Evolutionary conservation across 2,888 invertebrate genomes (phyloP).

Genomic region (Oscheius onirici): DNA sequence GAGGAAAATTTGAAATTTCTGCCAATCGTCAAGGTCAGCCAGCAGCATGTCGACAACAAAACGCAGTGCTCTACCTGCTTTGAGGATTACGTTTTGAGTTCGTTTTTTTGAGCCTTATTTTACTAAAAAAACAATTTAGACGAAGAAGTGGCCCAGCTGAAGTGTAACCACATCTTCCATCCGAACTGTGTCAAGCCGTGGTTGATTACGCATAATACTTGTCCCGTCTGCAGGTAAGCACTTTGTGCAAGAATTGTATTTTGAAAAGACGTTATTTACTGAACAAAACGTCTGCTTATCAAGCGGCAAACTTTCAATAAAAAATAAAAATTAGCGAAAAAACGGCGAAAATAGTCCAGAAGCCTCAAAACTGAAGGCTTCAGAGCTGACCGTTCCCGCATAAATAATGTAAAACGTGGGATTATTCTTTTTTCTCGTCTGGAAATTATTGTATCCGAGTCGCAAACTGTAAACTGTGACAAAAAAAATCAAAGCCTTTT

Average conservation of each 20-base stretch:
- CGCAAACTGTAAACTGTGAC: no score
- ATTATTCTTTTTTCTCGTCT: no score
- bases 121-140: slow-evolving; percentile 23
- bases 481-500: no score
- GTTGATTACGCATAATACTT: slow-evolving; percentile 46
- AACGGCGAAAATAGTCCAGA: no score
- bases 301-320: no score
- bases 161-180: slow-evolving; percentile 57
- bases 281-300: no score
- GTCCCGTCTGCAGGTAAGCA: slow-evolving; percentile 46
- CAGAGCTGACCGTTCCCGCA: no score
- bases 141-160: slow-evolving; percentile 47
- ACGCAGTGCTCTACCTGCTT: slow-evolving; percentile 60
- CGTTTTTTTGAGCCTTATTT: not conserved
- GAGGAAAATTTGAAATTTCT: slow-evolving; percentile 17
- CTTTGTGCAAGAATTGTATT: no score
- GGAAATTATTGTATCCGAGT: no score
- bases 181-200: slow-evolving; percentile 56
- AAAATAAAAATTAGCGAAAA: no score
- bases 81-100: slow-evolving; percentile 50
- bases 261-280: not conserved
- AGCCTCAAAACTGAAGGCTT: no score
- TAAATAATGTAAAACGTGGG: no score
- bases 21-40: slow-evolving; percentile 34
- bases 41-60: slow-evolving; percentile 52